Conservation (phyloP, 2,888 invertebrate species). For the Microplitis manilae region DNA sequence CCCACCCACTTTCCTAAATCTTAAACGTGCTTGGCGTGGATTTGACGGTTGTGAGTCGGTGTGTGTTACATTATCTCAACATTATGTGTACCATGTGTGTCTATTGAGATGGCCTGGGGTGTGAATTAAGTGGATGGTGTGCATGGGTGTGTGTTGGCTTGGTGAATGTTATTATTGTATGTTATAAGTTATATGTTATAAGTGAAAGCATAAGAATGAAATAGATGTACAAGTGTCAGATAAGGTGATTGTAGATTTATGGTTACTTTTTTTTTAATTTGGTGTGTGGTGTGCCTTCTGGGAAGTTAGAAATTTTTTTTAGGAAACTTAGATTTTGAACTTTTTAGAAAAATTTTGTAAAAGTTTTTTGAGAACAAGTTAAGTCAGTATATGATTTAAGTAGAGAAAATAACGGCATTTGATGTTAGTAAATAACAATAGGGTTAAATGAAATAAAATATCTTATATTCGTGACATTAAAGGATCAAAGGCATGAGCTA, state of each 20-base stretch:
- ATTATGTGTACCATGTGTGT: conserved; percentile 12
- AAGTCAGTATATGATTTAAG: too few species aligned
- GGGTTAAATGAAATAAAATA: too few species aligned
- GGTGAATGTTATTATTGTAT: not conserved
- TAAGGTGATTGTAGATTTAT: conserved; percentile 10
- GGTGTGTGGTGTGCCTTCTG: not conserved
- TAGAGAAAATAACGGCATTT: too few species aligned
- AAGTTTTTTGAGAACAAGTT: too few species aligned
- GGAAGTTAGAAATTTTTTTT: not conserved
- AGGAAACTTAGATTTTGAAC: too few species aligned
- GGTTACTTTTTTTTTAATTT: conserved; percentile 4
- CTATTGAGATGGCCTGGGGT: not conserved
- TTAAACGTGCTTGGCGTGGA: conserved; percentile 45
- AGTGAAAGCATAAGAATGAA: not conserved
- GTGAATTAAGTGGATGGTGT: not conserved
- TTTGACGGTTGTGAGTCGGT: conserved; percentile 37
- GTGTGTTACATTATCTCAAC: conserved; percentile 29
- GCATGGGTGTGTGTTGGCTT: not conserved
- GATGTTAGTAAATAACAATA: too few species aligned
- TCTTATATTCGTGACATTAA: too few species aligned
- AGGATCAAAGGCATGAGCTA: too few species aligned
- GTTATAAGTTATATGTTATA: conserved; percentile 9
- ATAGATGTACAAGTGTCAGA: conserved; percentile 12
- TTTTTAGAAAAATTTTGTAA: too few species aligned
- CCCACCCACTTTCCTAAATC: conserved; percentile 63